phyloP scores from a whole-genome alignment of 2,888 invertebrate genomes.

The Agonopterix arenella region DNA sequence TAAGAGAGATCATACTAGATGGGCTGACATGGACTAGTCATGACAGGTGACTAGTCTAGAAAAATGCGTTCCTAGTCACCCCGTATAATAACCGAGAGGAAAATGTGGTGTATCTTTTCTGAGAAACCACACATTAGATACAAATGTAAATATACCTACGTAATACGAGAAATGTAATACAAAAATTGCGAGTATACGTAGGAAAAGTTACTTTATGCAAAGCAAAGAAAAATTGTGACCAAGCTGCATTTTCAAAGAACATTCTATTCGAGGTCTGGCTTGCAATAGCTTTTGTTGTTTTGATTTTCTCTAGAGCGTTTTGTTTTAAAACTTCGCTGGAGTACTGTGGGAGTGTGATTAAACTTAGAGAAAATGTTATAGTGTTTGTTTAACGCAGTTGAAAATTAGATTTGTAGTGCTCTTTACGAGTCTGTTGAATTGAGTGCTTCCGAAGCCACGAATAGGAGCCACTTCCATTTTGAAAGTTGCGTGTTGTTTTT shows the following conservation, averaged over 20 bases:
- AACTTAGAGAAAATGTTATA: constrained; percentile 3
- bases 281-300: constrained; percentile 12
- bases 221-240: constrained; percentile 2
- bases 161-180: neutral
- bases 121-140: too few species aligned
- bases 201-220: neutral
- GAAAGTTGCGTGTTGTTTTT: too few species aligned
- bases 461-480: neutral
- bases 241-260: constrained; percentile 10
- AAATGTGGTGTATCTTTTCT: too few species aligned
- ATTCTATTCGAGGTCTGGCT: constrained; percentile 3
- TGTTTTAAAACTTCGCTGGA: constrained; percentile 8
- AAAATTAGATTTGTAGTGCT: too few species aligned
- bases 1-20: too few species aligned
- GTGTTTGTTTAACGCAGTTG: neutral
- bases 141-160: neutral
- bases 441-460: too few species aligned
- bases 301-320: constrained; percentile 9
- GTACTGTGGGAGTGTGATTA: constrained; percentile 7
- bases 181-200: neutral
- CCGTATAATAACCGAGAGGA: too few species aligned
- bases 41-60: too few species aligned
- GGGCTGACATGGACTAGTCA: too few species aligned
- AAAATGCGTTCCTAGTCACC: too few species aligned
- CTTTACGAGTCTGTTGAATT: too few species aligned